These are phyloP conservation scores for Magallana ariakensis DNA, from an alignment of 1,140 invertebrate genomes.

Conservation along the genomic window DNA sequence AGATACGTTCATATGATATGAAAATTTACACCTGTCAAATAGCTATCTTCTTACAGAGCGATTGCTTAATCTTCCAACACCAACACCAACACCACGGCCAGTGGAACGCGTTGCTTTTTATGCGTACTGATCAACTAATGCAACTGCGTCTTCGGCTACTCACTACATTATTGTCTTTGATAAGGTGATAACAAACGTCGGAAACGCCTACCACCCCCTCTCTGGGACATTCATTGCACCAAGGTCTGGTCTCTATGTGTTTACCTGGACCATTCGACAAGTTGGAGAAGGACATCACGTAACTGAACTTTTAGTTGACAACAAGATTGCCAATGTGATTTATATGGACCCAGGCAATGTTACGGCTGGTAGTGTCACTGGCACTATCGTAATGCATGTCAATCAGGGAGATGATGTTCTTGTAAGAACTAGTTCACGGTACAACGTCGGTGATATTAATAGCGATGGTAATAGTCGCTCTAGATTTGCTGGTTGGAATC, in stretches of 20 bases:
- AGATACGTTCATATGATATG: too few species aligned
- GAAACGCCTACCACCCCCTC: neutral
- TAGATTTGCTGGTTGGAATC: neutral
- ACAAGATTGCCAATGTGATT: neutral
- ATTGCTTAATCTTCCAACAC: neutral
- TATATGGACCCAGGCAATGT: neutral
- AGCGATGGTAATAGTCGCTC: neutral
- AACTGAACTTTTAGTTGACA: neutral
- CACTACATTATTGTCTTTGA: slow-evolving; percentile 11
- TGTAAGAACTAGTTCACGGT: neutral
- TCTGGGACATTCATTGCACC: slow-evolving; percentile 11
- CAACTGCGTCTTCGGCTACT: neutral
- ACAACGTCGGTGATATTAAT: neutral
- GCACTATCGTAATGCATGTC: neutral
- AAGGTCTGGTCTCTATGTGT: neutral
- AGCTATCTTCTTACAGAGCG: neutral
- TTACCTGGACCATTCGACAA: slow-evolving; percentile 31
- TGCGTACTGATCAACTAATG: neutral
- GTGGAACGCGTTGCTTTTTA: neutral
- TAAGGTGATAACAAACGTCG: slow-evolving; percentile 30
- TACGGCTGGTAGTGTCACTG: neutral
- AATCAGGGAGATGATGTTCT: neutral
- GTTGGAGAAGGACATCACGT: neutral
- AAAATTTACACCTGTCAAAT: too few species aligned
- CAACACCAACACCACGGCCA: neutral